A percentile compares a stretch with the other conserved stretches of the same genome.
These are phyloP conservation scores for Pangasius larnaudii DNA, from an alignment of 2,797 vertebrate genomes.

Conservation along the genomic window DNA sequence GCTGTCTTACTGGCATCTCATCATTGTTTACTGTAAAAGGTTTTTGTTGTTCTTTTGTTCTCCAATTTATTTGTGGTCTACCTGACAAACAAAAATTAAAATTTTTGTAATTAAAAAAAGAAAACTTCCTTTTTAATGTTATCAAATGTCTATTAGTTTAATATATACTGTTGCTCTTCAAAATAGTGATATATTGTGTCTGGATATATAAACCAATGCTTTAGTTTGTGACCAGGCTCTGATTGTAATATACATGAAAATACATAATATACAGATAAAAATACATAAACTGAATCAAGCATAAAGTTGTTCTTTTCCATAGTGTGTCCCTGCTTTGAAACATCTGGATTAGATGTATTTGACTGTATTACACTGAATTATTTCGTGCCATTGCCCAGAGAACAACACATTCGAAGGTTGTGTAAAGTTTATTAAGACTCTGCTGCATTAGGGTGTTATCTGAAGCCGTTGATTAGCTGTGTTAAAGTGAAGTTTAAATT, in stretches of 20 bases:
- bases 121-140: neutral
- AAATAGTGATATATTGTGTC: neutral
- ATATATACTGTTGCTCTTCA: neutral
- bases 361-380: neutral
- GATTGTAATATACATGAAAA: no score
- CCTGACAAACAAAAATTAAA: neutral
- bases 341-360: conserved; percentile 14
- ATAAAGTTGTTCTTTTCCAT: neutral
- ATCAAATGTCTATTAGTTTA: neutral
- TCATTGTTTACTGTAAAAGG: neutral
- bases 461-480: neutral
- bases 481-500: neutral
- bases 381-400: neutral
- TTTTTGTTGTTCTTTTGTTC: neutral
- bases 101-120: neutral
- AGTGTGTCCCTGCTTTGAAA: neutral
- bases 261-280: neutral
- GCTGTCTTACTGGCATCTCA: neutral
- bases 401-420: neutral
- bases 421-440: neutral
- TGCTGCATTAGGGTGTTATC: neutral
- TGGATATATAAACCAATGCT: neutral
- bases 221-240: neutral
- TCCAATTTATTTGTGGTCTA: neutral
- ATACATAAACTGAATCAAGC: neutral